phyloP scores from a whole-genome alignment of 53 echinoderm and acorn worm genomes.

The Mesocentrotus franciscanus region DNA sequence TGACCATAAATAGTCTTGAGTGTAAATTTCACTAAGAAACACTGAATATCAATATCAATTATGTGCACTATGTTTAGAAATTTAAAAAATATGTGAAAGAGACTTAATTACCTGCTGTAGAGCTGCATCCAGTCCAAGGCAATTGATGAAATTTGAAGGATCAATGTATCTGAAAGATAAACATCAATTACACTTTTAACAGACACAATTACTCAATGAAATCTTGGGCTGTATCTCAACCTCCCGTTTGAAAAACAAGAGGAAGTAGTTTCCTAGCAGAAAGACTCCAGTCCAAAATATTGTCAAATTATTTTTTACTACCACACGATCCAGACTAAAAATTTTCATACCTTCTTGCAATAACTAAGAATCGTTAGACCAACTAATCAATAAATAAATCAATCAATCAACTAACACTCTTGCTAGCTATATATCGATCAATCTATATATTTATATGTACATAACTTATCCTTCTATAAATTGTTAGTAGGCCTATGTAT shows the following conservation, averaged over 20 bases:
- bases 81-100: not conserved
- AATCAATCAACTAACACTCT: too few species aligned
- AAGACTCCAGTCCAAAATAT: too few species aligned
- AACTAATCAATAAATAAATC: too few species aligned
- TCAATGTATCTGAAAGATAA: constrained; percentile 85
- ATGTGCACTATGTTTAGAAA: not conserved
- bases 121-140: constrained; percentile 91
- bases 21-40: not conserved
- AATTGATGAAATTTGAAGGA: constrained; percentile 90
- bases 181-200: not conserved
- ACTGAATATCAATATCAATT: not conserved
- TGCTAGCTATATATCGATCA: not conserved
- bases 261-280: not conserved
- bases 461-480: not conserved
- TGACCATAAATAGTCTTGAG: too few species aligned
- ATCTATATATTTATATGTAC: not conserved
- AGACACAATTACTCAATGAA: not conserved
- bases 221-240: not conserved
- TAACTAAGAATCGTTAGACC: too few species aligned
- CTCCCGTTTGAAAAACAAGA: not conserved
- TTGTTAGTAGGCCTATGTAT: not conserved
- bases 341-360: too few species aligned
- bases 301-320: too few species aligned
- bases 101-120: constrained; percentile 79
- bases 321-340: too few species aligned